Percentiles rank a stretch among this genome's conserved stretches.
phyloP scores from a whole-genome alignment of 2,113 vertebrate genomes.

The Malaclemys terrapin region DNA sequence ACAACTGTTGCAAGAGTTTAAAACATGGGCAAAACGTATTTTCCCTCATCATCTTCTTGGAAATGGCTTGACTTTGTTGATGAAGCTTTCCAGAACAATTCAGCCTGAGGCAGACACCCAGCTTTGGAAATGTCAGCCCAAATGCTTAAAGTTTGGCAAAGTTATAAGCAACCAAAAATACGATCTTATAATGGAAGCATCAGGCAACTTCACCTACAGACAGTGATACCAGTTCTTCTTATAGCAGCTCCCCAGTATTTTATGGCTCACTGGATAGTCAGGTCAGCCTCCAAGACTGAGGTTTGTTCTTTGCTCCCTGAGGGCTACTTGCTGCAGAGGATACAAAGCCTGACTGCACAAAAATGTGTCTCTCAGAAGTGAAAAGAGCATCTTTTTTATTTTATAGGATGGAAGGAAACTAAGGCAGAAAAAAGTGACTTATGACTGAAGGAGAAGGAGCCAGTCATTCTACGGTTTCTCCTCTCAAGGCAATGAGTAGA shows the following conservation, averaged over 20 bases:
- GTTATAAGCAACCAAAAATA: neutral
- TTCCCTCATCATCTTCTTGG: neutral
- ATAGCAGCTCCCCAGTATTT: neutral
- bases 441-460: neutral
- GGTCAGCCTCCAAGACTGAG: neutral
- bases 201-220: neutral
- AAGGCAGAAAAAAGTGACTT: constrained; percentile 2
- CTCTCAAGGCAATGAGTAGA: neutral
- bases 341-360: neutral
- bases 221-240: neutral
- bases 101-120: neutral
- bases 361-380: neutral
- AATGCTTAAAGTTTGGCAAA: neutral
- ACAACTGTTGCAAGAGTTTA: neutral
- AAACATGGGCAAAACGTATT: neutral
- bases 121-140: neutral
- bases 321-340: constrained; percentile 13
- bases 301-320: neutral
- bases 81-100: neutral
- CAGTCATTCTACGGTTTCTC: neutral
- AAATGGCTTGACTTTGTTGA: neutral
- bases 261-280: constrained; percentile 16
- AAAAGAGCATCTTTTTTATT: neutral
- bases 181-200: neutral
- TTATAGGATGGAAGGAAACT: neutral